Conservation (phyloP, 2,113 vertebrate species). For the Hirundichthys speculiger region DNA sequence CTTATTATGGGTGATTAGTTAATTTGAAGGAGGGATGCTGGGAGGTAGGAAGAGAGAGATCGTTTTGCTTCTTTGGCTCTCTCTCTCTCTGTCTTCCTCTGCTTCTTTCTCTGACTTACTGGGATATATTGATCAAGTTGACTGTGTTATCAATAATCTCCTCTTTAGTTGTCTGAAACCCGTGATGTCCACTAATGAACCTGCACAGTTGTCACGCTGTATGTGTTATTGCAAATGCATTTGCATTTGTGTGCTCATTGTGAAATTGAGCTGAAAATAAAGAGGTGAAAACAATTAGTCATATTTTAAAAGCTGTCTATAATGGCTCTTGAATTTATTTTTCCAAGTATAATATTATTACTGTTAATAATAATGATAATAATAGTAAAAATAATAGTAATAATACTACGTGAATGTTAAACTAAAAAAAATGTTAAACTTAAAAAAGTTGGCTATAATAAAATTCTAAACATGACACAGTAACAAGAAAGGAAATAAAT, state of each 20-base stretch:
- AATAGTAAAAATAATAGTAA: too few relatives aligned
- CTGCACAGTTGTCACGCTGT: constrained; percentile 59
- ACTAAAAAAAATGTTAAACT: background rate
- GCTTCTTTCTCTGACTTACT: constrained; percentile 37
- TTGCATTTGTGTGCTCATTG: background rate
- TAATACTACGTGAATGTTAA: background rate
- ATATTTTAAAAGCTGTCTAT: constrained; percentile 2
- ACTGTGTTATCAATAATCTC: constrained; percentile 77
- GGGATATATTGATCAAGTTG: constrained; percentile 68
- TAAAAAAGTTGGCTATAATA: background rate
- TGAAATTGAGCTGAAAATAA: background rate
- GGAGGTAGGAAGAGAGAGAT: constrained; percentile 63
- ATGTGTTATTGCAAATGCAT: constrained; percentile 9
- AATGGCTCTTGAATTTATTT: too few relatives aligned
- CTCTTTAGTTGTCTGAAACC: constrained; percentile 67
- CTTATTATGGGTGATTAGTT: constrained; percentile 96
- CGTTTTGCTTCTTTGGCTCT: constrained; percentile 51
- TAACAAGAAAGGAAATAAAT: constrained; percentile 10
- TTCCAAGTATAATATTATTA: constrained; percentile 2
- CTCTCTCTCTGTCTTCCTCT: constrained; percentile 8
- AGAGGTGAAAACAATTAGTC: background rate
- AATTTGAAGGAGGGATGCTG: constrained; percentile 65
- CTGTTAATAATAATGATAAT: too few relatives aligned
- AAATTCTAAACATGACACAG: background rate
- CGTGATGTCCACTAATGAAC: constrained; percentile 76